Conservation (phyloP, 2,888 invertebrate species). For the Cotesia congregata region DNA sequence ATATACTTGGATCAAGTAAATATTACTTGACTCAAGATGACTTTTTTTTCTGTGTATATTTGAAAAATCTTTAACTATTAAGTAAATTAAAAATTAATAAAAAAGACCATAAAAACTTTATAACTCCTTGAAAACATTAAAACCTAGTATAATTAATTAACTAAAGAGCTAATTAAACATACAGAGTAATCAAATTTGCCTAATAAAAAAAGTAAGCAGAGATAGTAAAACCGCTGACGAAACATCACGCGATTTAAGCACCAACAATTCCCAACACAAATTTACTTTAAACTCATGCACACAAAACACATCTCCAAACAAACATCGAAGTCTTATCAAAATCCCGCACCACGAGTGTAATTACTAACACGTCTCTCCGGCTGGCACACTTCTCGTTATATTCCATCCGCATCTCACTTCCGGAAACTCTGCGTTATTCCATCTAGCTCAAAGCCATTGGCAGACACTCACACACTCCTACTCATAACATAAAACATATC, state of each 20-base stretch:
- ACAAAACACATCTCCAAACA: not conserved
- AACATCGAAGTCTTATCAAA: not conserved
- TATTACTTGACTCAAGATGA: too few species aligned
- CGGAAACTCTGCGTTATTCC: not conserved
- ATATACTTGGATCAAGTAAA: too few species aligned
- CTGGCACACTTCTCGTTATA: not conserved
- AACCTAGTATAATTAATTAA: not conserved
- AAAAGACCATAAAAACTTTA: not conserved
- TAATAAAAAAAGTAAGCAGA: not conserved
- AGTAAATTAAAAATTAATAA: not conserved
- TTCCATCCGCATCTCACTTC: not conserved
- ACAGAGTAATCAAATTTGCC: not conserved
- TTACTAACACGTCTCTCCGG: not conserved
- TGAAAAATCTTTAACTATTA: not conserved
- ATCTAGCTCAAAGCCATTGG: not conserved
- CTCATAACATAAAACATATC: slow-evolving; percentile 23
- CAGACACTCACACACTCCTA: not conserved
- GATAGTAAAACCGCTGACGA: not conserved
- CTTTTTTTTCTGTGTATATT: too few species aligned
- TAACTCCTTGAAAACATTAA: too few species aligned
- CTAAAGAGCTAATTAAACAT: not conserved
- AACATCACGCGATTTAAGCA: not conserved
- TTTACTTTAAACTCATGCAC: not conserved
- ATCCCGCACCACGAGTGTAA: not conserved
- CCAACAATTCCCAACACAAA: not conserved